Evolutionary conservation across 2,113 vertebrate genomes (phyloP).

Genomic region (Sus scrofa): DNA sequence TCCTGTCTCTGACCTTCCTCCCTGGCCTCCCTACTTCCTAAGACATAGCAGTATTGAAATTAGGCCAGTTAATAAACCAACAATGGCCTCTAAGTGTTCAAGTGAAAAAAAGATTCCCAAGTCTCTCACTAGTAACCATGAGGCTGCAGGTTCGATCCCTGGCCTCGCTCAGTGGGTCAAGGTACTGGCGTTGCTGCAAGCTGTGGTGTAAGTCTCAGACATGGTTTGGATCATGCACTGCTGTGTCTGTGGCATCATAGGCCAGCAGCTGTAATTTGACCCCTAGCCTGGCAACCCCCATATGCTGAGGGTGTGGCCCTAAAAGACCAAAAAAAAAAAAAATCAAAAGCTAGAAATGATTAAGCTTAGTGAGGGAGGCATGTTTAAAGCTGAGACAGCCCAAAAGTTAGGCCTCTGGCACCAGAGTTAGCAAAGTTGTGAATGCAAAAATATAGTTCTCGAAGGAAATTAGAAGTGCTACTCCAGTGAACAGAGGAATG

Average conservation of each 20-base stretch:
- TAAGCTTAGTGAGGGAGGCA: neutral
- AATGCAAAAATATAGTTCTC: neutral
- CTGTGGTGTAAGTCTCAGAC: too few relatives aligned
- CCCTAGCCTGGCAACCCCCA: too few relatives aligned
- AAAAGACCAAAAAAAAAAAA: too few relatives aligned
- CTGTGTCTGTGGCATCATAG: too few relatives aligned
- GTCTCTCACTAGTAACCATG: neutral
- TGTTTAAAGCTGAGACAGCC: neutral
- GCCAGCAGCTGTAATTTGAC: too few relatives aligned
- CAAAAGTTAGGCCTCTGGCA: neutral
- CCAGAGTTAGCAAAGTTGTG: neutral
- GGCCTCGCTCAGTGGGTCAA: too few relatives aligned
- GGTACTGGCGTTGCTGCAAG: too few relatives aligned
- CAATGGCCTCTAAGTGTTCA: neutral
- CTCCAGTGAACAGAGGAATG: neutral
- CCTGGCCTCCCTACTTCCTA: neutral
- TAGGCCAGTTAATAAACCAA: neutral
- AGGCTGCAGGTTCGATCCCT: too few relatives aligned
- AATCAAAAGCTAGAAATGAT: neutral
- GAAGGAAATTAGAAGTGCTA: too few relatives aligned
- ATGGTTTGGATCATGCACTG: too few relatives aligned
- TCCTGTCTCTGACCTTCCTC: too few relatives aligned
- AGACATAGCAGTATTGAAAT: neutral
- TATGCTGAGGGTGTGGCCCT: too few relatives aligned
- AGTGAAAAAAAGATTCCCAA: neutral